Percentiles rank a stretch among this genome's conserved stretches.
phyloP scores from a whole-genome alignment of 2,113 vertebrate genomes.

The Bubo bubo region DNA sequence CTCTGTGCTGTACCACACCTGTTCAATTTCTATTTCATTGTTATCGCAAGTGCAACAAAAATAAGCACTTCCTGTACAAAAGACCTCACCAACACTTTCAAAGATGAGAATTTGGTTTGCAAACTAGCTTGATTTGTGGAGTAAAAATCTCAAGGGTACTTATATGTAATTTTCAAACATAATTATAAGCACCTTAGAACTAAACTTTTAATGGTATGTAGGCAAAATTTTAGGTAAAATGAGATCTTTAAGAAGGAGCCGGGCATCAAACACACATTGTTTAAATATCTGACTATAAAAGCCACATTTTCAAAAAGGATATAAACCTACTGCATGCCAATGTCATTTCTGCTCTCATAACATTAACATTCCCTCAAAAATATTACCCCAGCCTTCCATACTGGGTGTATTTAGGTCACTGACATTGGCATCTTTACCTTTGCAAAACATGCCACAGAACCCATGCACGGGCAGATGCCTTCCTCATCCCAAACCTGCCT shows the following conservation, averaged over 20 bases:
- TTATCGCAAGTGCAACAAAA: constrained; percentile 5
- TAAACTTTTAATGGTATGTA: not conserved
- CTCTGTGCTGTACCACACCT: not conserved
- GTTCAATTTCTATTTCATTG: not conserved
- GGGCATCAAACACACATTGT: not conserved
- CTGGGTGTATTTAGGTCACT: not conserved
- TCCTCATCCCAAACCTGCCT: not conserved
- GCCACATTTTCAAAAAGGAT: not conserved
- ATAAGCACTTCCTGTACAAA: not conserved
- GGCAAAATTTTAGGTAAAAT: not conserved
- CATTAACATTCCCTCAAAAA: not conserved
- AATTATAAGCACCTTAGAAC: not conserved
- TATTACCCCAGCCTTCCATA: not conserved
- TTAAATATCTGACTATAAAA: not conserved
- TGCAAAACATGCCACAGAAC: not conserved
- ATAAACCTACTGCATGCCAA: not conserved
- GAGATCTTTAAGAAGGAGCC: not conserved
- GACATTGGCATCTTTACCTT: not conserved
- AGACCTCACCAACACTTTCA: not conserved
- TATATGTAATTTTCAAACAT: not conserved
- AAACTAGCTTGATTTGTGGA: not conserved
- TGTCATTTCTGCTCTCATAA: not conserved
- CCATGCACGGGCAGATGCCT: not conserved
- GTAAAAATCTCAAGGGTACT: not conserved
- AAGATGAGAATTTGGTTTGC: not conserved